phyloP scores from a whole-genome alignment of 2,888 invertebrate species.

The Sarcophaga subvicina region DNA sequence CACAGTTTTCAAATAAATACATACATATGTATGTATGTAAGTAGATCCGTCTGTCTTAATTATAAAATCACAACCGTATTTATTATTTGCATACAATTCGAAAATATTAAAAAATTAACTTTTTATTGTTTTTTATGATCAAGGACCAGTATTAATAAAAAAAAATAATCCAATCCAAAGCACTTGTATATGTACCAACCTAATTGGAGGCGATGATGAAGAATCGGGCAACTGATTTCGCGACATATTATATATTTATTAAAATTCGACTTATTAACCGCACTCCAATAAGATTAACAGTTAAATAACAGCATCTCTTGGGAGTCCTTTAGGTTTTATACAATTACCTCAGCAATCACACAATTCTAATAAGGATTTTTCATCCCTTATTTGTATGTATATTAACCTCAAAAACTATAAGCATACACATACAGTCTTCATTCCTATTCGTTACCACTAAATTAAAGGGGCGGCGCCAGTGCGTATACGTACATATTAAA shows the following conservation, averaged over 20 bases:
- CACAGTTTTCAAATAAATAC: no score
- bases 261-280: conserved; percentile 37
- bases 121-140: neutral
- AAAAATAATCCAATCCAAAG: neutral
- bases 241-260: conserved; percentile 75
- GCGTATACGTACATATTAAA: neutral
- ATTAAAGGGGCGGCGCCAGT: conserved; percentile 56
- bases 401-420: no score
- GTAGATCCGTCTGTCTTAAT: no score
- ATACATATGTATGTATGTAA: no score
- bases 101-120: no score
- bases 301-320: conserved; percentile 73
- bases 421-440: neutral
- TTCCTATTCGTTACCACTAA: conserved; percentile 50
- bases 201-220: conserved; percentile 87
- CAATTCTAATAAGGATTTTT: conserved; percentile 58
- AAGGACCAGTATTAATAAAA: neutral
- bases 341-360: conserved; percentile 5
- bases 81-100: no score
- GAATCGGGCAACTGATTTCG: conserved; percentile 87
- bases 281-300: conserved; percentile 74
- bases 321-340: conserved; percentile 76
- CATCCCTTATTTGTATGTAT: conserved; percentile 43
- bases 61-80: no score
- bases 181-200: conserved; percentile 76